Evolutionary conservation across 2,113 vertebrate genomes (phyloP), one percentile per base, ranked within the genome.

Genomic region (Telmatochromis sp.): DNA sequence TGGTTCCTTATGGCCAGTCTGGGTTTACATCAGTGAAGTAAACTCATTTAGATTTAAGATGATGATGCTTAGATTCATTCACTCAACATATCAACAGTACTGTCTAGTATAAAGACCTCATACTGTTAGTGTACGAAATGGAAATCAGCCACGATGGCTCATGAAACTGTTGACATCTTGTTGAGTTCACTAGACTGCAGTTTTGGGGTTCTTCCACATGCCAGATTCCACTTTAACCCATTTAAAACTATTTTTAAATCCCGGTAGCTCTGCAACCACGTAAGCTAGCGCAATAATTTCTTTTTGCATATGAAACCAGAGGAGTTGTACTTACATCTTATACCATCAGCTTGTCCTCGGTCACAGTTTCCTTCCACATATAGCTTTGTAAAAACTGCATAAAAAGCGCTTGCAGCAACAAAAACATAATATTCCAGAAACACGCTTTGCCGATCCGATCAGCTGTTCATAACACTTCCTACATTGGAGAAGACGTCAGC

Each of bases 201-300:
- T n/a, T 31, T 63, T 63, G 17, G 58, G 31, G 15, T 35, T 35
- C 3, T 0, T 35, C 31, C 26, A 31, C 57, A 60, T 4, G 5
- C 26, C 26, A 31, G 26, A 31, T 31, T 60, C 57, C 17, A 63
- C 58, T 1, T 65, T 65, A 35, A 65, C 9, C 17, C 42, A 45
- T 4, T 45, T 45, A 45, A 45, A 45, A 45, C 13, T 45, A 45
- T 1, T 6, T 14, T 45, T 45, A 45, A 45, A 45, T 45, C 42
- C 12, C 0, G 2, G 42, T 45, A 45, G 42, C 5, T 1, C 12
- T 45, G 12, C 42, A 45, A 45, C 6, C 42, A 45, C 3, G 2
- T 45, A 0, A 45, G 0, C 42, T 45, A 45, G 42, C 13, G 1
- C 42, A 45, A 45, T 0, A 14, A 6, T 1, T 45, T 42, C n/a